Conservation (phyloP, 2,113 vertebrate species). For the Bagarius yarrelli region DNA sequence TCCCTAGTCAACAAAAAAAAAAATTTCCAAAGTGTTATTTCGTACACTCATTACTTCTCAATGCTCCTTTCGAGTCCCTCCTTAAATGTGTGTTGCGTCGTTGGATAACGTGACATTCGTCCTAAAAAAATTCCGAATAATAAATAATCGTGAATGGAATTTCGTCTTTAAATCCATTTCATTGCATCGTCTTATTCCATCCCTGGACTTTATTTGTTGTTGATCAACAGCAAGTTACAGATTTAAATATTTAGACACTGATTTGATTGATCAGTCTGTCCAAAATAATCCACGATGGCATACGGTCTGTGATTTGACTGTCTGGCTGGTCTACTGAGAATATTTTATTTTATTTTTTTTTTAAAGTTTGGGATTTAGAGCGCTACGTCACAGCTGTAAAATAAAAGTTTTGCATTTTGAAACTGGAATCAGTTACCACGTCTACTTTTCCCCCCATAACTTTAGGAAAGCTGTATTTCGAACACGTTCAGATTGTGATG, state of each 20-base stretch:
- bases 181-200: not conserved
- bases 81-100: constrained; percentile 12
- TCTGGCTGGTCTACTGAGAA: constrained; percentile 56
- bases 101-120: constrained; percentile 1
- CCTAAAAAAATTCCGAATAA: not conserved
- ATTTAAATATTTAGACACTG: constrained; percentile 29
- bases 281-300: constrained; percentile 50
- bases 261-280: constrained; percentile 12
- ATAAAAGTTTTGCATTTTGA: constrained; percentile 51
- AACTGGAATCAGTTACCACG: constrained; percentile 63
- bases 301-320: constrained; percentile 57
- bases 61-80: constrained; percentile 21
- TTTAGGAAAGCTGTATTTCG: constrained; percentile 49
- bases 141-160: not conserved
- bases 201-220: constrained; percentile 9
- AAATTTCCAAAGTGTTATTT: constrained; percentile 68
- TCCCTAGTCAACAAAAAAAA: constrained; percentile 56
- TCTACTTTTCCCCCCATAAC: constrained; percentile 51
- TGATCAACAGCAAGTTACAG: not conserved
- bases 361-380: constrained; percentile 51
- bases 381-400: constrained; percentile 54
- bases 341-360: constrained; percentile 49
- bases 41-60: constrained; percentile 45
- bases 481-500: constrained; percentile 59
- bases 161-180: not conserved